Evolutionary conservation across 2,888 invertebrate species (phyloP), one percentile per base, ranked within the genome.

Genomic region (Rhyacophila evoluta): DNA sequence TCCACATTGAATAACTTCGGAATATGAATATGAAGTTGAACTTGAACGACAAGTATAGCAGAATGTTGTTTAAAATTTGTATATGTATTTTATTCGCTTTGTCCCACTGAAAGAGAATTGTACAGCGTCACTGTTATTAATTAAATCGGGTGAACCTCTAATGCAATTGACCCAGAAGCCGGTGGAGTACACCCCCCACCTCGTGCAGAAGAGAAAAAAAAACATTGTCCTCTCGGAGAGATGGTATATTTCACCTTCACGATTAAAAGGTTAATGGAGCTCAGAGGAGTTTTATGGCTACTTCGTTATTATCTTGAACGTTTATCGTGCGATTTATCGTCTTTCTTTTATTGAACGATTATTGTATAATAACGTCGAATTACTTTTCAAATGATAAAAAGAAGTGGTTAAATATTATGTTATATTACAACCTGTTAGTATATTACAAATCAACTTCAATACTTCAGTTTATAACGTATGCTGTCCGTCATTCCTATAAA

Each of bases 121-220:
- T 19, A 10, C 15, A 19, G 19, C 55, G 25, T 55, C 19, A 55
- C 55, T 55, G 55, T 55, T 55, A 33, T 72, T 79, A 77, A 79
- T 77, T 77, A 79, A 76, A 79, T 74, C 72, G 74, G 76, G 72
- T 71, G 33, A 29, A 70, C 37, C 70, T 29, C 69, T 73, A 79
- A 79, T 74, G 67, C 76, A 74, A 77, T 79, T 74, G 79, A 77
- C 79, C 74, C 76, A 76, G 67, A 79, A 77, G 72, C 36, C 67
- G 10, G 39, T 12, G 41, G 33, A 12, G 39, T 39, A 15, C 28
- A 29, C n/a, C 25, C 39, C n/a, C 38, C 41, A 41, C 15, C 74
- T 33, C 70, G 67, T 41, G 67, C 74, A 37, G 33, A 12, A 8
- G 38, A 36, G 12, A 71, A 69, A 77, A 73, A 68, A 55, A 77